Evolutionary conservation across 92 coral and sea anemone species (phyloP), one percentile per base, ranked within the genome.

Genomic region (Umimayanthus kanabou): DNA sequence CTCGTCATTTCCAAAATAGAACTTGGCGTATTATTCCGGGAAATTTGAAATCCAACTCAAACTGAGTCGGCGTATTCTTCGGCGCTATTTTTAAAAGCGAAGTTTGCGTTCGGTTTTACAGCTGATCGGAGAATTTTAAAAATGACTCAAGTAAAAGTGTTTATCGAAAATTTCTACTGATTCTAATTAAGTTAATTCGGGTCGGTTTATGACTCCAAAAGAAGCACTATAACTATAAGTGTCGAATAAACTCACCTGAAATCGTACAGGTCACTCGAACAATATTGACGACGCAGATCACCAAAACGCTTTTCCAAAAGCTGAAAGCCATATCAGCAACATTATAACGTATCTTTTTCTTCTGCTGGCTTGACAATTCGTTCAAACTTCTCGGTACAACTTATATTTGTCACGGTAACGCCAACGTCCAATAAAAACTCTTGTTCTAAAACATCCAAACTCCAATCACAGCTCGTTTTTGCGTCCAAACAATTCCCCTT

Each of bases 401-500:
- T 74, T 73, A 73, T 33, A 39, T 14, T 74, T 5, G 79, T 39
- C 77, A 73, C 13, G 79, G 23, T 15, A 75, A 23, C 25, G 8
- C 79, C 69, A 39, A 0, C 79, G 25, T 10, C 82, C 82, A 78
- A 78, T 78, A 10, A n/a, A 22, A 78, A 13, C 82, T 49, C 66
- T 9, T 49, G 82, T 49, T 77, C 79, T 40, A 39, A 15, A 13
- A 43, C 1, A 71, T 71, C 25, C 16, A 23, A 78, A 78, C 64
- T 43, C 82, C 82, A 78, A 78, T 78, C 82, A n/a, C 67, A 49
- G 61, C 7, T 75, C 82, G 11, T 50, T 47, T 78, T 78, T 43
- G 22, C 22, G 6, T 58, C 82, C 58, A 78, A 49, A 45, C 18
- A 78, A 33, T 73, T 78, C 82, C 18, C 61, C 25, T 45, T 78